phyloP scores from a whole-genome alignment of 2,888 invertebrate species.

The Macrostomum cliftonense region DNA sequence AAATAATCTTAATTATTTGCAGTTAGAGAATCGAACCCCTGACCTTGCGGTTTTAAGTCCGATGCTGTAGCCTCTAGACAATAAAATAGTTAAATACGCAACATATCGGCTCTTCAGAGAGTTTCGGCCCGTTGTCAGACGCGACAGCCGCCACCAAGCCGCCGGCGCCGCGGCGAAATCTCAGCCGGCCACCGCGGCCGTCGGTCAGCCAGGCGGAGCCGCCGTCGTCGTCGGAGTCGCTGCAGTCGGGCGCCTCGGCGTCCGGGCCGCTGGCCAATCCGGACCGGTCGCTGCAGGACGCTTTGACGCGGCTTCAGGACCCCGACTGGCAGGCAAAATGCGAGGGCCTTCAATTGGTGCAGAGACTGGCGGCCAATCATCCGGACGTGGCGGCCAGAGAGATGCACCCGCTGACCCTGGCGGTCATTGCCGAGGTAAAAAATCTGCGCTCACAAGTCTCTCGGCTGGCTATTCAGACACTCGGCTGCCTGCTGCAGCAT shows the following conservation, averaged over 20 bases:
- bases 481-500: slow-evolving; percentile 55
- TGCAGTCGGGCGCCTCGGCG: slow-evolving; percentile 17
- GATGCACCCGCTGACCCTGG: slow-evolving; percentile 31
- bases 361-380: slow-evolving; percentile 29
- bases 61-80: too few relatives aligned
- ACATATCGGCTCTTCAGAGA: too few relatives aligned
- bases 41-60: too few relatives aligned
- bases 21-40: too few relatives aligned
- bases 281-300: slow-evolving; percentile 47
- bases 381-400: slow-evolving; percentile 26
- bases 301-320: slow-evolving; percentile 30
- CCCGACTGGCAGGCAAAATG: slow-evolving; percentile 38
- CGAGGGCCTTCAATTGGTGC: slow-evolving; percentile 30
- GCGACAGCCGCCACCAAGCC: too few relatives aligned
- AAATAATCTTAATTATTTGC: too few relatives aligned
- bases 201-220: slow-evolving; percentile 11
- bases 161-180: too few relatives aligned
- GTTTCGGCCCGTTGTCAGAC: too few relatives aligned
- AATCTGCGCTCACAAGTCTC: slow-evolving; percentile 72
- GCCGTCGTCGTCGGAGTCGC: slow-evolving; percentile 21
- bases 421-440: slow-evolving; percentile 49
- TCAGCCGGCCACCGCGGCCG: background rate
- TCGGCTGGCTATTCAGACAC: slow-evolving; percentile 61
- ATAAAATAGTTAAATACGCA: too few relatives aligned
- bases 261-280: slow-evolving; percentile 49